Conservation (phyloP, 2,888 invertebrate species). For the Drosophila robusta region DNA sequence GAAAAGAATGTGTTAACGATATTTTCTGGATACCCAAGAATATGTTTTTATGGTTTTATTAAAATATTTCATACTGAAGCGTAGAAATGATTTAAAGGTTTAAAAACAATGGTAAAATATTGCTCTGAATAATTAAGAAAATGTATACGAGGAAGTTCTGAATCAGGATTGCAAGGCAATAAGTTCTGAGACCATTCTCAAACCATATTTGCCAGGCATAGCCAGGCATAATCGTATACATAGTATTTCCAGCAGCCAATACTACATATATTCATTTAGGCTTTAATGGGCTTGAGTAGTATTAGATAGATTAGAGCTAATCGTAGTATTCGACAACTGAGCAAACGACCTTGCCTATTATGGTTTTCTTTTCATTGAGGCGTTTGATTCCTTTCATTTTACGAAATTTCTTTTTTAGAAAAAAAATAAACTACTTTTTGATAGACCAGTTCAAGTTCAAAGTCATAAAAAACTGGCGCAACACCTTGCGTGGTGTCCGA, state of each 20-base stretch:
- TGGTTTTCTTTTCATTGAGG: background rate
- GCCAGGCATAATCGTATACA: background rate
- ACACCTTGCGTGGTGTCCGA: slow-evolving; percentile 31
- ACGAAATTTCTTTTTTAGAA: slow-evolving; percentile 63
- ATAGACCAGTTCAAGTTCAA: slow-evolving; percentile 71
- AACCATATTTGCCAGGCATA: too few relatives aligned
- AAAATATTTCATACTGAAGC: too few relatives aligned
- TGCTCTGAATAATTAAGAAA: too few relatives aligned
- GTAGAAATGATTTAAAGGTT: background rate
- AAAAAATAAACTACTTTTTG: slow-evolving; percentile 8
- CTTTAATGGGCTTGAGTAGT: background rate
- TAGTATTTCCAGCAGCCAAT: background rate
- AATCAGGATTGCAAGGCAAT: too few relatives aligned
- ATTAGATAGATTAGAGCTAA: background rate
- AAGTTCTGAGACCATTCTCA: too few relatives aligned
- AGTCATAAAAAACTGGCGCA: slow-evolving; percentile 75
- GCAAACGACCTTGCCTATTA: slow-evolving; percentile 15
- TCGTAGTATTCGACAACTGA: background rate
- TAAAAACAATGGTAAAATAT: too few relatives aligned
- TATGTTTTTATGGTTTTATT: too few relatives aligned
- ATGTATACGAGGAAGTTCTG: too few relatives aligned
- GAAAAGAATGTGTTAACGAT: too few relatives aligned
- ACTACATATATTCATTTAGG: too few relatives aligned
- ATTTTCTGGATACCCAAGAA: too few relatives aligned
- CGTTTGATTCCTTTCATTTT: slow-evolving; percentile 42